phyloP scores from a whole-genome alignment of 35 echinoderm and acorn worm genomes.

The Chiridota heheva region DNA sequence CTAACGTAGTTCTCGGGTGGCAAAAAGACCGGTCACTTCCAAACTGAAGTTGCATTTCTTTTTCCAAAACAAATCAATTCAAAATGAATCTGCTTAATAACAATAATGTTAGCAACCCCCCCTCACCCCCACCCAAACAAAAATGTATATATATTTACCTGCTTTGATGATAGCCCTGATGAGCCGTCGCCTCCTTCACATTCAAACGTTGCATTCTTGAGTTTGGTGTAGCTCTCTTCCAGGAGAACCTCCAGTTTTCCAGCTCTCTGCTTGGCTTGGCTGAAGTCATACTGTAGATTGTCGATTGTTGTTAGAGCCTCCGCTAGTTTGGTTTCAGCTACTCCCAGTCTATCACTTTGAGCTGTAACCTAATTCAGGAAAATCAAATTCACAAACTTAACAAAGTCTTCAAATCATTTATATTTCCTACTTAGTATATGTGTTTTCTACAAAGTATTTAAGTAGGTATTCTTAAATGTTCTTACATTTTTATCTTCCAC shows the following conservation, averaged over 20 bases:
- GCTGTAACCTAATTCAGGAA: constrained; percentile 57
- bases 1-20: too few relatives aligned
- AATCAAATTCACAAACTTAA: background rate
- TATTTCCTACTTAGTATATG: background rate
- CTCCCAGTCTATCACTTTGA: constrained; percentile 72
- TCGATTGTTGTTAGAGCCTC: constrained; percentile 76
- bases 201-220: constrained; percentile 76
- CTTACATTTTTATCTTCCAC: too few relatives aligned
- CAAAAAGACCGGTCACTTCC: too few relatives aligned
- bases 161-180: constrained; percentile 61
- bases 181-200: constrained; percentile 67
- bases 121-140: too few relatives aligned
- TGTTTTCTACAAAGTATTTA: too few relatives aligned
- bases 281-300: constrained; percentile 88
- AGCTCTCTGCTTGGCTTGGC: constrained; percentile 64
- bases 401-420: background rate
- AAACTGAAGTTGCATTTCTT: too few relatives aligned
- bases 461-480: too few relatives aligned
- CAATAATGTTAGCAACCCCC: too few relatives aligned
- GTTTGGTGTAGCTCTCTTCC: constrained; percentile 81
- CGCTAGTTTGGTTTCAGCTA: constrained; percentile 74
- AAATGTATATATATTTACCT: constrained; percentile 65
- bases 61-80: too few relatives aligned
- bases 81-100: too few relatives aligned
- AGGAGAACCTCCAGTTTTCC: constrained; percentile 85